A percentile compares a stretch with the other conserved stretches of the same genome.
Evolutionary conservation across 2,797 vertebrate species (phyloP).

Genomic region (Pipistrellus pygmaeus): DNA sequence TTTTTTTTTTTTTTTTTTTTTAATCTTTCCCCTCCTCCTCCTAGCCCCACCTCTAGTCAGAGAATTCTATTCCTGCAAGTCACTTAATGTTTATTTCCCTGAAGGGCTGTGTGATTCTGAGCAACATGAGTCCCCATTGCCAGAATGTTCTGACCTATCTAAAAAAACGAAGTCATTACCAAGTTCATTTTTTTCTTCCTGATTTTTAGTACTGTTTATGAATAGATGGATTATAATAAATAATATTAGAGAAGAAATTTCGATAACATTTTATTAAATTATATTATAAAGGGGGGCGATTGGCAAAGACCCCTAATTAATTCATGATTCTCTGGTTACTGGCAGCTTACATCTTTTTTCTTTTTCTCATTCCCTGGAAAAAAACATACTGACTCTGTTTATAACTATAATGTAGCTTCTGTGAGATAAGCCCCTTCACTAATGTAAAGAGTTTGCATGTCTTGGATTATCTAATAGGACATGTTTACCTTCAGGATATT

Average conservation of each 20-base stretch:
- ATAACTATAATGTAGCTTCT: not conserved
- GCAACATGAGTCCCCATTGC: constrained; percentile 61
- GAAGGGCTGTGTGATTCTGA: constrained; percentile 59
- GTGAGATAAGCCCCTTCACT: not conserved
- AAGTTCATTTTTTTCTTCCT: constrained; percentile 57
- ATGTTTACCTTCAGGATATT: not conserved
- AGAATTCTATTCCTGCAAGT: constrained; percentile 72
- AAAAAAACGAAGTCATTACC: constrained; percentile 39
- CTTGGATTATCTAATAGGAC: not conserved
- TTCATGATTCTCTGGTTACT: constrained; percentile 50
- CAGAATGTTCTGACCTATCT: constrained; percentile 71
- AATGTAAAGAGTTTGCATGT: not conserved
- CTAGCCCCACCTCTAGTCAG: constrained; percentile 21
- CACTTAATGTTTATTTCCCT: constrained; percentile 68
- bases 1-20: not conserved
- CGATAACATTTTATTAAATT: constrained; percentile 50
- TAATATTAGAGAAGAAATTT: constrained; percentile 42
- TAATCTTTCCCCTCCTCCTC: constrained; percentile 29
- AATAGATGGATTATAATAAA: constrained; percentile 43
- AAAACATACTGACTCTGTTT: not conserved
- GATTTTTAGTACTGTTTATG: not conserved
- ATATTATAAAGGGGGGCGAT: constrained; percentile 12
- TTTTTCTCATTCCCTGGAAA: not conserved
- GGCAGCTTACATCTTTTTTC: constrained; percentile 4
- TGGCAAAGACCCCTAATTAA: constrained; percentile 55